Conservation (phyloP, 2,113 vertebrate species). For the Neolamprologus hecqui region DNA sequence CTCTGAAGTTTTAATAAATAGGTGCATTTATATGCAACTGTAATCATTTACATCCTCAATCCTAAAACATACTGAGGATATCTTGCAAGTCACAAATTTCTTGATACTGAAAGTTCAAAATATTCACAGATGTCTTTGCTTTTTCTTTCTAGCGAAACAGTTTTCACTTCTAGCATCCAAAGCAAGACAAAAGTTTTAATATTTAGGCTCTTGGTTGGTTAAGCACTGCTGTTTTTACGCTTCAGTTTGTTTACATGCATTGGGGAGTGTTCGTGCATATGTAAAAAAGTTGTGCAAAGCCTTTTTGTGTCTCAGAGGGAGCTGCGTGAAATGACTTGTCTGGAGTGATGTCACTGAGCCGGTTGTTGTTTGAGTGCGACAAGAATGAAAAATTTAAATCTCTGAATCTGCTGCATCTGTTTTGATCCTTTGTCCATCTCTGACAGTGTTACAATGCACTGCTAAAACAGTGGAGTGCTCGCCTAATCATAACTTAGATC, state of each 20-base stretch:
- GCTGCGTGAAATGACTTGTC: not conserved
- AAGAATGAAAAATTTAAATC: not conserved
- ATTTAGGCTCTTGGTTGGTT: not conserved
- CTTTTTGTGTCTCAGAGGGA: not conserved
- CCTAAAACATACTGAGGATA: not conserved
- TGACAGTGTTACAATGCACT: not conserved
- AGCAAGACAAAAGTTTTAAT: not conserved
- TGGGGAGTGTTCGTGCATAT: not conserved
- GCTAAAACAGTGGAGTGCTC: not conserved
- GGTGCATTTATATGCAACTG: not conserved
- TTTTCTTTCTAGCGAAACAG: not conserved
- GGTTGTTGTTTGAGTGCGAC: not conserved
- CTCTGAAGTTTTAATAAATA: not conserved
- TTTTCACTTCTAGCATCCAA: not conserved
- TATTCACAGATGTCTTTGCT: not conserved
- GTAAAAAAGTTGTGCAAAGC: not conserved
- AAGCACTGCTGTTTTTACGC: not conserved
- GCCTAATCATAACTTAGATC: not conserved
- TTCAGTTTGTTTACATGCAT: not conserved
- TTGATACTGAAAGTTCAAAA: not conserved
- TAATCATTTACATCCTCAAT: not conserved
- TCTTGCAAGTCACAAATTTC: not conserved
- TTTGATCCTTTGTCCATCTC: not conserved
- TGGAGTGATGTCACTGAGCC: not conserved
- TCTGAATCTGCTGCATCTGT: not conserved